Percentiles rank a stretch among this genome's conserved stretches.
Conservation (phyloP, 2,797 vertebrate species). For the Gila robusta region DNA sequence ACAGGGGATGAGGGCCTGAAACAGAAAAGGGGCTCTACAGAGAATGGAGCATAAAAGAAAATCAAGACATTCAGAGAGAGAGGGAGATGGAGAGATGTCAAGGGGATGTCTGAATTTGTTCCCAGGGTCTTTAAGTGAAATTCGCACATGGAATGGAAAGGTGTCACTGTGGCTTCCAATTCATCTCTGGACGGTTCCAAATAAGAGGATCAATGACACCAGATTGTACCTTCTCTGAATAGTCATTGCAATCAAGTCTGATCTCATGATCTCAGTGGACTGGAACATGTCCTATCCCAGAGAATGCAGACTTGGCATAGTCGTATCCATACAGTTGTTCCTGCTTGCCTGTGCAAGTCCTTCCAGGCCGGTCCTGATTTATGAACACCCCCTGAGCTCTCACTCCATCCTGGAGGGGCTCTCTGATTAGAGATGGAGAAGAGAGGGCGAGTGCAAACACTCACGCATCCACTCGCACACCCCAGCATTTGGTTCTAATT, state of each 20-base stretch:
- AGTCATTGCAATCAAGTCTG: constrained; percentile 38
- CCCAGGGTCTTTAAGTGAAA: neutral
- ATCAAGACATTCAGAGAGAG: constrained; percentile 28
- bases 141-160: neutral
- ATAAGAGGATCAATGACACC: constrained; percentile 19
- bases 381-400: constrained; percentile 74
- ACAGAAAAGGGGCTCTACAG: constrained; percentile 77
- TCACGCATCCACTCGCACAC: constrained; percentile 56
- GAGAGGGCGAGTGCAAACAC: constrained; percentile 65
- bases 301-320: constrained; percentile 23
- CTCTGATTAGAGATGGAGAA: constrained; percentile 82
- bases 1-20: constrained; percentile 91
- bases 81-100: constrained; percentile 41
- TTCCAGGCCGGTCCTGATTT: constrained; percentile 79
- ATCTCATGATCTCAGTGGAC: constrained; percentile 33
- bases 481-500: constrained; percentile 65
- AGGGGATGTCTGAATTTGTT: constrained; percentile 34
- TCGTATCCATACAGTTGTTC: constrained; percentile 61
- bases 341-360: constrained; percentile 68
- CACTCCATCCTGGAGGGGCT: constrained; percentile 76
- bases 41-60: constrained; percentile 51
- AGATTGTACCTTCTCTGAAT: neutral
- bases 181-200: neutral
- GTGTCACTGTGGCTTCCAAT: constrained; percentile 13
- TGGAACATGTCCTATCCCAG: constrained; percentile 14